Evolutionary conservation across 2,797 vertebrate species (phyloP), one percentile per base, ranked within the genome.

Genomic region (Gallinago stenura): DNA sequence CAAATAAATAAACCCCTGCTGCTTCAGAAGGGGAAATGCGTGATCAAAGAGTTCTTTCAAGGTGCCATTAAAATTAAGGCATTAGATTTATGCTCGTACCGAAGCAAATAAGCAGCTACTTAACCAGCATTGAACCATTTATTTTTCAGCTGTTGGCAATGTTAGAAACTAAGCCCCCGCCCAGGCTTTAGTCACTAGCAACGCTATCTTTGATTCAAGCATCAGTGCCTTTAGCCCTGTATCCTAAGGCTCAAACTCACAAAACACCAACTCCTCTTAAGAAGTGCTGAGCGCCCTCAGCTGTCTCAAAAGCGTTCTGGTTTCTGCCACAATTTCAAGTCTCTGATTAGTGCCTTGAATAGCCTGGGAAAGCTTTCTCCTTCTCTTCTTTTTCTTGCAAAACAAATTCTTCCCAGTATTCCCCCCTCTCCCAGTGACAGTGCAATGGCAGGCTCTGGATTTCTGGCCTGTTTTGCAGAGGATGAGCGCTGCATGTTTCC

Each of bases 231-330:
- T 87, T 3, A 71, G 53, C 5, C 20, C 4, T 37, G 21, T 1
- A 39, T 43, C 21, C 71, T 41, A 69, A 65, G 58, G 41, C 26
- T 26, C 65, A 64, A 77, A 64, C 12, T 46, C 43, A 39, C 28
- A 45, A 45, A 87, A n/a, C 3, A 12, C 35, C 46, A 51, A 1
- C 20, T 5, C 76, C 54, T 45, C 10, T 51, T 19, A 14, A 28
- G 31, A 77, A 84, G 85, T 13, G 19, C 70, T 53, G 69, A 91
- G 89, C 91, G 77, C 94, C 96, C 96, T 89, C 91, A 88, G 46
- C 91, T 94, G 96, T 82, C 83, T 43, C 56, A 90, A 82, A 82
- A 87, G 15, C 15, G n/a, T 2, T 57, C 53, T 28, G 53, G 31
- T 89, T 77, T 50, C 65, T 61, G 33, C 11, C 25, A 83, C 3